Evolutionary conservation across 2,888 invertebrate genomes (phyloP), one percentile per base, ranked within the genome.

Genomic region (Campoplex capitator): DNA sequence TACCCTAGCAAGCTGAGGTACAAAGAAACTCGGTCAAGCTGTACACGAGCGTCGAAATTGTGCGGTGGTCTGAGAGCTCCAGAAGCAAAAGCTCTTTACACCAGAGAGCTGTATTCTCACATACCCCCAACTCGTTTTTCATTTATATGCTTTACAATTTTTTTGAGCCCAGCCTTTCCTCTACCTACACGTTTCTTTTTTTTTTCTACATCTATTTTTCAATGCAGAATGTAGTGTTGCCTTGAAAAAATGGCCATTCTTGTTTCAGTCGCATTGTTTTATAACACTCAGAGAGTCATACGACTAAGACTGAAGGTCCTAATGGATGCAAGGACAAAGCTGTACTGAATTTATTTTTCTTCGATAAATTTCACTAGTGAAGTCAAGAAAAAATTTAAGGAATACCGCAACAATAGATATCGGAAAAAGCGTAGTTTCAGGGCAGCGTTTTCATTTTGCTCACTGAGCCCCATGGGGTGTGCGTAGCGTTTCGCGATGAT

Each of bases 11-110:
- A 70, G 75, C 70, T 85, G 82, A 75, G 77, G 88, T 83, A 91
- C 91, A 92, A 92, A 92, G 92, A 90, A 92, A 91, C 89, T 92
- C 91, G 92, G 92, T 90, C 92, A 92, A 88, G 90, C 86, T 83
- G 88, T 74, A 88, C 58, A 76, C 84, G 48, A 83, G 80, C 80
- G 78, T 75, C 82, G 78, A 88, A 84, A 85, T 85, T 80, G 88
- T 38, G 80, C 51, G 73, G 74, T 67, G 56, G 82, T 85, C 83
- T 83, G 83, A 80, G 85, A 73, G 83, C 79, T 71, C 32, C 48
- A 78, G 78, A 76, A 70, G 84, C 80, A 84, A 86, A 85, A 83
- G 85, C 87, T 85, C 87, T 87, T 85, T 85, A 58, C 84, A 81
- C 56, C 48, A 1, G 45, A 54, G 84, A 56, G 73, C 78, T 79